Evolutionary conservation across 2,888 invertebrate species (phyloP).

Genomic region (Platerodrilus igneus): DNA sequence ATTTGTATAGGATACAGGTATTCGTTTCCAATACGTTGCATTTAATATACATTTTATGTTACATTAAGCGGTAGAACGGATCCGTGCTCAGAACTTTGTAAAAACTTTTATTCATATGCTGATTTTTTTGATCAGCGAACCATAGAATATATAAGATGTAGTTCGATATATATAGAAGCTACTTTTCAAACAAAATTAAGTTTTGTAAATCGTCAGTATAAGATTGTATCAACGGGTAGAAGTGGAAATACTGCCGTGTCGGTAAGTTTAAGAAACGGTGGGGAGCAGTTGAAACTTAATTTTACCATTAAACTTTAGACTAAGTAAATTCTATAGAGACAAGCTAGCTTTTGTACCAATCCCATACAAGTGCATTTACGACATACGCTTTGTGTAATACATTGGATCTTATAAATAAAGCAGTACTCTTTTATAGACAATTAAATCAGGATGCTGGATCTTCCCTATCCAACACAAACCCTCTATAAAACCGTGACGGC

Average conservation of each 20-base stretch:
- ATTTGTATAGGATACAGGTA: too few relatives aligned
- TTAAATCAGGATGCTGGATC: slow-evolving; percentile 25
- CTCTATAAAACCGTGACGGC: slow-evolving; percentile 25
- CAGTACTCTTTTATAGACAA: slow-evolving; percentile 24
- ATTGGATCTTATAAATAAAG: slow-evolving; percentile 22
- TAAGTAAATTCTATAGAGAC: background rate
- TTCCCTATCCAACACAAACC: slow-evolving; percentile 20
- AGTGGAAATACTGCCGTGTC: slow-evolving; percentile 26
- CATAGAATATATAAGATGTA: slow-evolving; percentile 13
- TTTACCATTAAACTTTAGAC: slow-evolving; percentile 8
- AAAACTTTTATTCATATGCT: background rate
- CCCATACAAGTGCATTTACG: slow-evolving; percentile 16
- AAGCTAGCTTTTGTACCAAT: too few relatives aligned
- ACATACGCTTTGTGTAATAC: slow-evolving; percentile 13
- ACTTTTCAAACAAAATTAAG: slow-evolving; percentile 27
- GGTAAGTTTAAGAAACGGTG: slow-evolving; percentile 26
- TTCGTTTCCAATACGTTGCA: too few relatives aligned
- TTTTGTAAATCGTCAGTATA: slow-evolving; percentile 27
- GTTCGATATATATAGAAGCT: slow-evolving; percentile 24
- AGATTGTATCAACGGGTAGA: slow-evolving; percentile 28
- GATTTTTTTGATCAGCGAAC: slow-evolving; percentile 17
- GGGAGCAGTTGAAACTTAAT: slow-evolving; percentile 36
- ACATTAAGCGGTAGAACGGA: too few relatives aligned
- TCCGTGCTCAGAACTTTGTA: too few relatives aligned
- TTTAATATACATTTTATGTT: too few relatives aligned